These are phyloP conservation scores for Diprion similis DNA, from an alignment of 1,140 invertebrate genomes.

Conservation along the genomic window DNA sequence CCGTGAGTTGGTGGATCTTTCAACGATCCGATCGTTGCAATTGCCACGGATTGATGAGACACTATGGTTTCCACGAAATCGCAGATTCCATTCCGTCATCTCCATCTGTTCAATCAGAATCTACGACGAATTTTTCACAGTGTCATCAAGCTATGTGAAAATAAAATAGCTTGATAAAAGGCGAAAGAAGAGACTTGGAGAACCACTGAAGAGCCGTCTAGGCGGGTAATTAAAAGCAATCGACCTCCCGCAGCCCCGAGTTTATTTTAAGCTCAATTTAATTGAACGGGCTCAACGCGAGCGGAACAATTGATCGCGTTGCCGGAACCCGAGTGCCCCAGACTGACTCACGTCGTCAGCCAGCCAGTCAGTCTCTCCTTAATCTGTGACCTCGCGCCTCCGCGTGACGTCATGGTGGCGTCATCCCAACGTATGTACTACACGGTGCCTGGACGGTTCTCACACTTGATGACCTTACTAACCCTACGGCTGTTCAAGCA, in stretches of 20 bases:
- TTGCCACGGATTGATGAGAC: too few species aligned
- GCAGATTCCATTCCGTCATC: too few species aligned
- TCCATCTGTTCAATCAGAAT: background rate
- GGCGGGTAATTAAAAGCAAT: constrained; percentile 50
- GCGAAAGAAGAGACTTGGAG: constrained; percentile 9
- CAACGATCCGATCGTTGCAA: too few species aligned
- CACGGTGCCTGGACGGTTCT: constrained; percentile 35
- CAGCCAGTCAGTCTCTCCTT: constrained; percentile 43
- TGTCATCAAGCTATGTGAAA: background rate
- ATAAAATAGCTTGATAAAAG: background rate
- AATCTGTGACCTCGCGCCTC: constrained; percentile 8
- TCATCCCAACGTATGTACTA: constrained; percentile 34
- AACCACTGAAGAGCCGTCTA: constrained; percentile 38
- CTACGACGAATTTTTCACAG: background rate
- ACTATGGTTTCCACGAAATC: too few species aligned
- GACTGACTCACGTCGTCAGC: constrained; percentile 38
- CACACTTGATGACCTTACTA: constrained; percentile 49
- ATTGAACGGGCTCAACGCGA: constrained; percentile 47
- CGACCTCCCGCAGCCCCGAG: constrained; percentile 31
- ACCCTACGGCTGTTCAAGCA: constrained; percentile 25
- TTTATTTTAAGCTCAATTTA: constrained; percentile 54
- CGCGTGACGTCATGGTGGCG: constrained; percentile 50
- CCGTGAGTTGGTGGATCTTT: too few species aligned
- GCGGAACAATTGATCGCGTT: constrained; percentile 43
- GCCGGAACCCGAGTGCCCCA: constrained; percentile 41